Evolutionary conservation across 2,888 invertebrate genomes (phyloP).

Genomic region (Oscheius sp.): DNA sequence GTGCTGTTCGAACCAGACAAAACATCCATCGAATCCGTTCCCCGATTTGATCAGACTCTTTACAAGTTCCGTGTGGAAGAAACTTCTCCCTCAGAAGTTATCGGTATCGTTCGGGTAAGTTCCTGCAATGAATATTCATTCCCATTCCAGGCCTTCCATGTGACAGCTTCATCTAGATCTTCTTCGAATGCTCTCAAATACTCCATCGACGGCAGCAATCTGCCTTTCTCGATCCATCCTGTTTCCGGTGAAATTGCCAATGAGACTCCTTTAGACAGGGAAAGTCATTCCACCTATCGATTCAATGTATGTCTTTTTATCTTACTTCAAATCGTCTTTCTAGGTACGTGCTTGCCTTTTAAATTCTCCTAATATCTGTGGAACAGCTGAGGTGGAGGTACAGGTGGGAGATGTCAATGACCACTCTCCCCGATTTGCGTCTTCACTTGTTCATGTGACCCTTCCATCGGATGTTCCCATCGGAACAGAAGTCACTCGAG

Average conservation of each 20-base stretch:
- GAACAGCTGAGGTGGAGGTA: slow-evolving; percentile 35
- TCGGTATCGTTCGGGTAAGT: slow-evolving; percentile 42
- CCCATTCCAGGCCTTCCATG: slow-evolving; percentile 45
- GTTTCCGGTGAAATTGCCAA: slow-evolving; percentile 46
- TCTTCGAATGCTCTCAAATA: slow-evolving; percentile 35
- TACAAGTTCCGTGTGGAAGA: slow-evolving; percentile 45
- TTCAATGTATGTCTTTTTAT: slow-evolving; percentile 35
- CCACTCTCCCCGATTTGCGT: slow-evolving; percentile 57
- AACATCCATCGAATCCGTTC: slow-evolving; percentile 33
- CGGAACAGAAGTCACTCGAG: slow-evolving; percentile 44
- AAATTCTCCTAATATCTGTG: slow-evolving; percentile 35
- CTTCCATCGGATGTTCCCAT: slow-evolving; percentile 60
- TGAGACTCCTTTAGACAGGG: slow-evolving; percentile 38
- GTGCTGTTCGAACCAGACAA: slow-evolving; percentile 41
- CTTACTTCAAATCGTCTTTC: neutral
- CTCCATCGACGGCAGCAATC: slow-evolving; percentile 36
- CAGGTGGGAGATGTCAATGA: slow-evolving; percentile 62
- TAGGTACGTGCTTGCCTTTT: slow-evolving; percentile 50
- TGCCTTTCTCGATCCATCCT: slow-evolving; percentile 48
- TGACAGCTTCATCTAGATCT: slow-evolving; percentile 39
- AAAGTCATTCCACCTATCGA: slow-evolving; percentile 36
- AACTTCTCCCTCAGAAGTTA: slow-evolving; percentile 45
- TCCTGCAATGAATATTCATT: neutral
- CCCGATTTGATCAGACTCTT: slow-evolving; percentile 45
- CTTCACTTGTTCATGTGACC: slow-evolving; percentile 44